A percentile compares a stretch with the other conserved stretches of the same genome.
These are phyloP conservation scores for Zygaena filipendulae DNA, from an alignment of 2,888 invertebrate species.

Conservation along the genomic window DNA sequence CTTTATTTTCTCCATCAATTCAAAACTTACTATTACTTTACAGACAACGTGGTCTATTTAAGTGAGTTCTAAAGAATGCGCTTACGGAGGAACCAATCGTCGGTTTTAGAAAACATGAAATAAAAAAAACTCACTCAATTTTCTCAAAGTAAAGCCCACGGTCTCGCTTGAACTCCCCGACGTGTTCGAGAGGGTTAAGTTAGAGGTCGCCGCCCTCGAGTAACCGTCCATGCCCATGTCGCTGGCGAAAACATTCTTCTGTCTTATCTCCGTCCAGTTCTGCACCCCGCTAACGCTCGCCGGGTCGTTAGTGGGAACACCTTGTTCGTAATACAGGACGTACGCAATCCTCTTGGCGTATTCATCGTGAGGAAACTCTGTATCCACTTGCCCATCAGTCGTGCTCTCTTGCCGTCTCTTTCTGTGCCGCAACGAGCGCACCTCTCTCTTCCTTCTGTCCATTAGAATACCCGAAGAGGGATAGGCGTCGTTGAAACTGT, in stretches of 20 bases:
- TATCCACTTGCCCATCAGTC: conserved; percentile 26
- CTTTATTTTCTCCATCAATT: no score
- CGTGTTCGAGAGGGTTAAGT: conserved; percentile 45
- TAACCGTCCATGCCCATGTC: conserved; percentile 42
- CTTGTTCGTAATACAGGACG: conserved; percentile 55
- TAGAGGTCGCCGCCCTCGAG: conserved; percentile 40
- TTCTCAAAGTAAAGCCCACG: conserved; percentile 50
- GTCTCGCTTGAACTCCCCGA: conserved; percentile 47
- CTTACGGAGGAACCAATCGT: no score
- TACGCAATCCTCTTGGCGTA: conserved; percentile 39
- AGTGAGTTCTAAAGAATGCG: no score
- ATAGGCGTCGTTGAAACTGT: conserved; percentile 39
- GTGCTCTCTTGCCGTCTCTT: conserved; percentile 43
- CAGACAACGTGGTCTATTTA: no score
- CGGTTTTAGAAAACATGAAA: no score
- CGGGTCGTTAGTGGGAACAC: conserved; percentile 35
- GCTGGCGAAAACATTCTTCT: conserved; percentile 43
- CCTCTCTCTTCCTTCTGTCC: conserved; percentile 37
- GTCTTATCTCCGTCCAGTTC: conserved; percentile 35
- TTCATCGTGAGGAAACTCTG: not conserved
- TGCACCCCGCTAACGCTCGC: conserved; percentile 31
- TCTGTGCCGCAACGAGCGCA: conserved; percentile 42
- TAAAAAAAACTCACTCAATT: conserved; percentile 45
- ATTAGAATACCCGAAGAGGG: conserved; percentile 34
- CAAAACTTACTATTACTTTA: no score